Base-by-base conservation (phyloP, 92 coral and sea anemone genomes). In the Anthopleura xanthogrammica region DNA sequence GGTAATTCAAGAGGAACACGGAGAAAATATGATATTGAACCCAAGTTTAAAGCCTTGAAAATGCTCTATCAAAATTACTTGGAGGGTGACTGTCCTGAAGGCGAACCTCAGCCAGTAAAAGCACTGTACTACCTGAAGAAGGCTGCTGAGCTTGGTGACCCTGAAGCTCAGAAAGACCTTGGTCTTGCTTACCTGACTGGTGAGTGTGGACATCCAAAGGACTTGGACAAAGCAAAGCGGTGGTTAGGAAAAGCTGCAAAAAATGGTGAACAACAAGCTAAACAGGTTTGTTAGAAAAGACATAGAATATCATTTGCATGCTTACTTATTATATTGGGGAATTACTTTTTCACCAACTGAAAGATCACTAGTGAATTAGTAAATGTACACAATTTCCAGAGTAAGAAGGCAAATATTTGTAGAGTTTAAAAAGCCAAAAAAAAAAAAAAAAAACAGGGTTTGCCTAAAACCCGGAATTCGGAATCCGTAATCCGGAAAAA, bases 361-460 rank as follows among this genome's bases (percentile, higher is more conserved):
- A 8, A 8, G 52, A 48, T 9, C 8, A 48, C n/a, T n/a, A n/a
- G n/a, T n/a, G n/a, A n/a, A n/a, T n/a, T n/a, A n/a, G 93, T 12
- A 84, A 90, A 54, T 90, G 93, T 17, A 92, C 91, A 41, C 92
- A 90, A 7, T n/a, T n/a, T n/a, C n/a, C n/a, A n/a, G n/a, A n/a
- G n/a, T n/a, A n/a, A n/a, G n/a, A n/a, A n/a, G n/a, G n/a, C n/a
- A n/a, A n/a, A n/a, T n/a, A n/a, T n/a, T n/a, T n/a, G n/a, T n/a
- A n/a, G n/a, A n/a, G n/a, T n/a, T n/a, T n/a, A n/a, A n/a, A n/a
- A n/a, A n/a, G n/a, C n/a, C n/a, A n/a, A n/a, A n/a, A n/a, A n/a
- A n/a, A n/a, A n/a, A n/a, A n/a, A n/a, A n/a, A n/a, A n/a, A n/a
- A n/a, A n/a, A n/a, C n/a, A n/a, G n/a, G n/a, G n/a, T n/a, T n/a